A percentile compares a stretch with the other conserved stretches of the same genome.
These are phyloP conservation scores for Diachasmimorpha longicaudata DNA, from an alignment of 1,140 invertebrate species.

Conservation along the genomic window DNA sequence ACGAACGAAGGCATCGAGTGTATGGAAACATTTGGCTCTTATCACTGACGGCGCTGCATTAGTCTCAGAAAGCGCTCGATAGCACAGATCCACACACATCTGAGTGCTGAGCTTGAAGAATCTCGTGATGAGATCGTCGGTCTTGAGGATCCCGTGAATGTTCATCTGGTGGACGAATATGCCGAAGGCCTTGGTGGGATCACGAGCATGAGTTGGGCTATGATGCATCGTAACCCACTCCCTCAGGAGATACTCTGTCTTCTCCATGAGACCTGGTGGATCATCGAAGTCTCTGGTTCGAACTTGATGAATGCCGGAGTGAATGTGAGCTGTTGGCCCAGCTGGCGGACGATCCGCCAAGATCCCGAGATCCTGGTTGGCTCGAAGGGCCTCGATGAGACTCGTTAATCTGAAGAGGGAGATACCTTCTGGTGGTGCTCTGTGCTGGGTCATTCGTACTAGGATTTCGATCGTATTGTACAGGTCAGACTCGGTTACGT, in stretches of 20 bases:
- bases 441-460: slow-evolving; percentile 74
- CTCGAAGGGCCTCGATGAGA: slow-evolving; percentile 77
- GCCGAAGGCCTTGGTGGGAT: slow-evolving; percentile 93
- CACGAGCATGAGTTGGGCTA: slow-evolving; percentile 77
- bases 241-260: slow-evolving; percentile 90
- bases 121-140: slow-evolving; percentile 94
- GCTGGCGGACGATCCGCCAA: slow-evolving; percentile 74
- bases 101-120: slow-evolving; percentile 98
- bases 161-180: slow-evolving; percentile 97
- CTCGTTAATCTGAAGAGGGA: slow-evolving; percentile 67
- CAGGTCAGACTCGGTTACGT: slow-evolving; percentile 84
- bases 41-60: slow-evolving; percentile 70
- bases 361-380: slow-evolving; percentile 73
- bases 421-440: slow-evolving; percentile 80
- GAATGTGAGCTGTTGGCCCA: slow-evolving; percentile 87
- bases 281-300: slow-evolving; percentile 89
- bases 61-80: slow-evolving; percentile 72
- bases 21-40: slow-evolving; percentile 93
- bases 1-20: slow-evolving; percentile 93
- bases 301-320: slow-evolving; percentile 87
- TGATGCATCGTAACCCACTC: slow-evolving; percentile 96
- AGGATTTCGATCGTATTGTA: slow-evolving; percentile 85
- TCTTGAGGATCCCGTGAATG: slow-evolving; percentile 94
- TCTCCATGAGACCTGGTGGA: slow-evolving; percentile 92
- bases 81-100: slow-evolving; percentile 95